Evolutionary conservation across 2,113 vertebrate species (phyloP).

Genomic region (Malurus elegans): DNA sequence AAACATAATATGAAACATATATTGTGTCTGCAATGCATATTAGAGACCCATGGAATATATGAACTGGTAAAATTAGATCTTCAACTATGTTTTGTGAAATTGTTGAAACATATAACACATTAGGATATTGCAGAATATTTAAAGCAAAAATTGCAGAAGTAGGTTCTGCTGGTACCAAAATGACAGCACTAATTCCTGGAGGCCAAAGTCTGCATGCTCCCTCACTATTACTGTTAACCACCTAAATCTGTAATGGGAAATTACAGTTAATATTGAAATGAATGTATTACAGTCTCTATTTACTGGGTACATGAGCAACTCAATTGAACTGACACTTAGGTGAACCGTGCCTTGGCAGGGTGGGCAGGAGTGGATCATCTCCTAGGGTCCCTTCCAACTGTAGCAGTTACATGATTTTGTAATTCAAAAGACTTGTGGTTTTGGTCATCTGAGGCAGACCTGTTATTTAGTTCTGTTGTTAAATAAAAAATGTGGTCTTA

Average conservation of each 20-base stretch:
- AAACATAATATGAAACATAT: not conserved
- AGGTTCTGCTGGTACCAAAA: not conserved
- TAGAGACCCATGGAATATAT: not conserved
- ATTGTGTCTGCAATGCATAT: not conserved
- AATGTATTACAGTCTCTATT: not conserved
- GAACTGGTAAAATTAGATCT: fast-evolving
- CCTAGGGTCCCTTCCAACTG: not conserved
- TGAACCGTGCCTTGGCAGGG: not conserved
- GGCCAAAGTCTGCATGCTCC: not conserved
- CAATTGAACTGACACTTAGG: not conserved
- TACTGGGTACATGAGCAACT: constrained; percentile 3
- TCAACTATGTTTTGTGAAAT: not conserved
- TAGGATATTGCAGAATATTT: not conserved
- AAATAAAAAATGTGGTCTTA: constrained; percentile 17
- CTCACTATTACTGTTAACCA: not conserved
- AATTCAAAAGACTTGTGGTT: not conserved
- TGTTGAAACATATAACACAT: not conserved
- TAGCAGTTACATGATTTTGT: not conserved
- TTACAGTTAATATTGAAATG: not conserved
- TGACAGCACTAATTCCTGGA: not conserved
- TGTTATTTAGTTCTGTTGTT: constrained; percentile 22
- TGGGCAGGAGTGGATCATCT: not conserved
- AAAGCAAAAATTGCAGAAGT: not conserved
- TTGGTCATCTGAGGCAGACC: constrained; percentile 8
- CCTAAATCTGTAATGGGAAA: not conserved